Evolutionary conservation across 2,113 vertebrate genomes (phyloP).

Genomic region (Struthio camelus): DNA sequence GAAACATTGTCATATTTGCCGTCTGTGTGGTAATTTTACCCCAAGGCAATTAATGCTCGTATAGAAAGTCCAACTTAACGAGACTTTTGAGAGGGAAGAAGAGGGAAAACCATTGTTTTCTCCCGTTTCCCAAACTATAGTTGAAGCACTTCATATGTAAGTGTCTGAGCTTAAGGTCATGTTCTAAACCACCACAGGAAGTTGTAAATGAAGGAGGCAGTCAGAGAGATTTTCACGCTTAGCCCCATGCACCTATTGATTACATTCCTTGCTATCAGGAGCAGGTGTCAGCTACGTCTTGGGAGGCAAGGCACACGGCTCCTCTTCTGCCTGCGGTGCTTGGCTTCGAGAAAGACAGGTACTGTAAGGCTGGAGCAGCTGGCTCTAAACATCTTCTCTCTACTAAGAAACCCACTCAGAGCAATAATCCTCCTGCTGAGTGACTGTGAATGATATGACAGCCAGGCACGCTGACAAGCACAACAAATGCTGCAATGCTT

Average conservation of each 20-base stretch:
- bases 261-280: background rate
- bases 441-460: background rate
- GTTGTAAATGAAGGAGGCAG: background rate
- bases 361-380: background rate
- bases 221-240: background rate
- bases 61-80: background rate
- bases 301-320: background rate
- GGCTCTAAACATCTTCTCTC: background rate
- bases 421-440: background rate
- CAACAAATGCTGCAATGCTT: background rate
- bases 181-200: background rate
- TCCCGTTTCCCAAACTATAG: background rate
- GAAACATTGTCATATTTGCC: background rate
- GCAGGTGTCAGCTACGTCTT: background rate
- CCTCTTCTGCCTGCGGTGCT: background rate
- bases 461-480: background rate
- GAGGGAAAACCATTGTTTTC: background rate
- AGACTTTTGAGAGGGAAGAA: background rate
- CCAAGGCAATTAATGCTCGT: background rate
- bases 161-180: background rate
- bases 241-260: no score
- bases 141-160: background rate
- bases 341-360: background rate
- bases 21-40: background rate
- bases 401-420: background rate